Percentiles rank a stretch among this genome's conserved stretches.
phyloP scores from a whole-genome alignment of 2,888 invertebrate genomes.

The Ceraclea dissimilis region DNA sequence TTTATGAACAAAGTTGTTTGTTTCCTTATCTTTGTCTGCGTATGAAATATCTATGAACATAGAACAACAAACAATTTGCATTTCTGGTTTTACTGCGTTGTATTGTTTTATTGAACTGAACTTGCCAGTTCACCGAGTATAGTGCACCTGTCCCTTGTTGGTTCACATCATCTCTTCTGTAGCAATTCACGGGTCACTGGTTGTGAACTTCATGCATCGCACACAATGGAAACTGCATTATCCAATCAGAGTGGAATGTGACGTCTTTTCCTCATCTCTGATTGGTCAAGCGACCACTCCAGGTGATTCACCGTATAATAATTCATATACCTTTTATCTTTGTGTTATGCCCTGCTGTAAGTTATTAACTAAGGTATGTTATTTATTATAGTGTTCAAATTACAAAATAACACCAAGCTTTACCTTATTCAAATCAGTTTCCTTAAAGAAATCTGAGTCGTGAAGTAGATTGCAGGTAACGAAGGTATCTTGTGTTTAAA shows the following conservation, averaged over 20 bases:
- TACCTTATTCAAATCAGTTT: not conserved
- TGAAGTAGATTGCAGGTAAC: not conserved
- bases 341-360: not conserved
- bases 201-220: not conserved
- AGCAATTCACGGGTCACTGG: not conserved
- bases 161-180: not conserved
- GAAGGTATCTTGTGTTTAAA: not conserved
- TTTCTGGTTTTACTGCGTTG: too few species aligned
- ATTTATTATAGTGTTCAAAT: not conserved
- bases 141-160: not conserved
- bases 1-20: too few species aligned
- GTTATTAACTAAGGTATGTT: not conserved
- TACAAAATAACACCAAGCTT: not conserved
- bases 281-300: conserved; percentile 5
- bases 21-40: too few species aligned
- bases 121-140: not conserved
- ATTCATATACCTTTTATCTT: not conserved
- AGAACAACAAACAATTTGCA: too few species aligned
- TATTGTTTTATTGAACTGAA: too few species aligned
- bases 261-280: conserved; percentile 10
- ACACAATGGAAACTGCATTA: conserved; percentile 15
- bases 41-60: too few species aligned
- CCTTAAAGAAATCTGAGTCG: not conserved
- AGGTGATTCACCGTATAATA: conserved; percentile 2
- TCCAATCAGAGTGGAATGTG: conserved; percentile 17